A percentile compares a stretch with the other conserved stretches of the same genome.
These are phyloP conservation scores for Carcharodon carcharias DNA, from an alignment of 2,797 vertebrate genomes.

Conservation along the genomic window DNA sequence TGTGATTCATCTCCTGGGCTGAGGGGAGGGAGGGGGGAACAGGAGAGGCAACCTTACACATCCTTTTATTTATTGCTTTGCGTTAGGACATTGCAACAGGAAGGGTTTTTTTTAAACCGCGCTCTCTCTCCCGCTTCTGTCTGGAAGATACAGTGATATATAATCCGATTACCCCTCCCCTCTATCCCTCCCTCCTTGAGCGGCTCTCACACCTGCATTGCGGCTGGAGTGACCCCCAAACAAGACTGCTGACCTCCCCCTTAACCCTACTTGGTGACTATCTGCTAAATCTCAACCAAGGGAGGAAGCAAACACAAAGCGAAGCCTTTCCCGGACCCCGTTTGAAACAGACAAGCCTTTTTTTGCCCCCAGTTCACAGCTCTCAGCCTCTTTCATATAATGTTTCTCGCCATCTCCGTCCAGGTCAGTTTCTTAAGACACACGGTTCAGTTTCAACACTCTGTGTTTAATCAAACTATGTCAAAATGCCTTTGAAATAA, in stretches of 20 bases:
- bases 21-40: not conserved
- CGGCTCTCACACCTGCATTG: not conserved
- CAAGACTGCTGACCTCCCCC: not conserved
- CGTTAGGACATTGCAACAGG: not conserved
- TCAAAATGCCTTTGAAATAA: not conserved
- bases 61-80: not conserved
- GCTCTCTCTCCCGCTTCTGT: not conserved
- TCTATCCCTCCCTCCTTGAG: not conserved
- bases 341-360: not conserved
- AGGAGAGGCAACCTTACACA: not conserved
- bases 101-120: not conserved
- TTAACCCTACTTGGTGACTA: not conserved
- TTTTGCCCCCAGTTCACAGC: not conserved
- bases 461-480: not conserved
- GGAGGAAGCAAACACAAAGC: too few species aligned
- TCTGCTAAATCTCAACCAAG: too few species aligned
- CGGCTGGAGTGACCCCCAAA: conserved; percentile 7
- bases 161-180: not conserved
- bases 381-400: not conserved
- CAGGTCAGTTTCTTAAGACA: not conserved
- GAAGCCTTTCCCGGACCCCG: too few species aligned
- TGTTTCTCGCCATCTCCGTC: not conserved
- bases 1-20: conserved; percentile 21
- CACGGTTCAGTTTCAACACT: not conserved
- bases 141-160: not conserved